Evolutionary conservation across 2,888 invertebrate species (phyloP).

Genomic region (Boloria selene): DNA sequence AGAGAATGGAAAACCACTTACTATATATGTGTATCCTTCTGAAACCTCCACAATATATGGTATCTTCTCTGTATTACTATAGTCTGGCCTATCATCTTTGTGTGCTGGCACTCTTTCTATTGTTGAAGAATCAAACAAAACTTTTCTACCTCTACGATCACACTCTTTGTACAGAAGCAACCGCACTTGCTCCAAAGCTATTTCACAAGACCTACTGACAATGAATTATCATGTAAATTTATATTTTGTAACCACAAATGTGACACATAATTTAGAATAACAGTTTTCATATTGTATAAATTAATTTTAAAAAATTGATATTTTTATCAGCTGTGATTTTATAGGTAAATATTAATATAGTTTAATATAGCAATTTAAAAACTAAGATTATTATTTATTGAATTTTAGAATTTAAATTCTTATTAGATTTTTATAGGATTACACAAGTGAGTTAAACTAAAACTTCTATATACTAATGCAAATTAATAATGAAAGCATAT

Average conservation of each 20-base stretch:
- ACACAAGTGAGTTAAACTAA: too few relatives aligned
- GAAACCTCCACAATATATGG: constrained; percentile 83
- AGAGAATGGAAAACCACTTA: constrained; percentile 56
- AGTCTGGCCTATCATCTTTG: constrained; percentile 67
- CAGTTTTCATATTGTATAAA: too few relatives aligned
- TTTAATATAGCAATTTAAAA: too few relatives aligned
- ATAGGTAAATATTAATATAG: too few relatives aligned
- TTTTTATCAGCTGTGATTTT: too few relatives aligned
- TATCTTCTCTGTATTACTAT: constrained; percentile 54
- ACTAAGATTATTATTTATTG: too few relatives aligned
- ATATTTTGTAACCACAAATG: background rate
- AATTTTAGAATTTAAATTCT: too few relatives aligned
- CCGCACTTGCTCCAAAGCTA: constrained; percentile 88
- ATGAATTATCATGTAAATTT: constrained; percentile 17
- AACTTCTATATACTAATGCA: too few relatives aligned
- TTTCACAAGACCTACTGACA: constrained; percentile 79
- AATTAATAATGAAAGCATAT: too few relatives aligned
- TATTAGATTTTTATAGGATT: too few relatives aligned
- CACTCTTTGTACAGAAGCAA: constrained; percentile 93
- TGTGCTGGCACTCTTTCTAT: constrained; percentile 82
- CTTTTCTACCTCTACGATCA: constrained; percentile 89
- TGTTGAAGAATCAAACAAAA: constrained; percentile 91
- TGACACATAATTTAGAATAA: too few relatives aligned
- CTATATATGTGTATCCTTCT: constrained; percentile 85
- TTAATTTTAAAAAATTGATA: too few relatives aligned